These are phyloP conservation scores for Eurytoma californica DNA, from an alignment of 2,888 invertebrate genomes.

Conservation along the genomic window DNA sequence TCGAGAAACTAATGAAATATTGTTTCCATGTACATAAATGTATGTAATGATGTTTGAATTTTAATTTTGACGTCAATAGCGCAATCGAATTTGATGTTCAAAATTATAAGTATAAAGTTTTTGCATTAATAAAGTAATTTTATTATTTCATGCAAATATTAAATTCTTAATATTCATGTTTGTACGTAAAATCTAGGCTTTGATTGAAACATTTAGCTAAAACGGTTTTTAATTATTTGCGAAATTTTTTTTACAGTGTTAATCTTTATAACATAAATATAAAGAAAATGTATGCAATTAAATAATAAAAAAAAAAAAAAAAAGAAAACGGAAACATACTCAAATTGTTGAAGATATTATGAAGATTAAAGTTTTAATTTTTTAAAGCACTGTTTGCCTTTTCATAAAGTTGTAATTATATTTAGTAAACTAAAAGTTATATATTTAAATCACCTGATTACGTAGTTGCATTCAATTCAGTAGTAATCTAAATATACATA, in stretches of 20 bases:
- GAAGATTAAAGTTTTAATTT: neutral
- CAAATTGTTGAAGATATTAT: no score
- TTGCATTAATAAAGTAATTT: neutral
- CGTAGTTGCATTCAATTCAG: constrained; percentile 5
- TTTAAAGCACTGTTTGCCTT: neutral
- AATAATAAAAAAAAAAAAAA: neutral
- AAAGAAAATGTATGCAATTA: no score
- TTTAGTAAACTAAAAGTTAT: neutral
- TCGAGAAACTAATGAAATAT: no score
- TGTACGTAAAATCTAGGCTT: neutral
- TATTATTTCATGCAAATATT: neutral
- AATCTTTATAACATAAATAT: no score
- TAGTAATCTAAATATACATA: neutral
- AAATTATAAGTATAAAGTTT: neutral
- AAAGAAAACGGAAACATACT: neutral
- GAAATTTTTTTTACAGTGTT: no score
- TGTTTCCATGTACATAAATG: neutral
- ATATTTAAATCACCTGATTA: neutral
- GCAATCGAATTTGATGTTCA: no score
- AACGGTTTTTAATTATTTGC: neutral
- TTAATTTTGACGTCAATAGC: neutral
- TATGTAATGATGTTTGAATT: neutral
- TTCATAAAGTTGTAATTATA: neutral
- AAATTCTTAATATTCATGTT: neutral
- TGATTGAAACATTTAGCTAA: neutral